Percentiles rank a stretch among this genome's conserved stretches.
Evolutionary conservation across 2,113 vertebrate genomes (phyloP).

Genomic region (Calcarius ornatus): DNA sequence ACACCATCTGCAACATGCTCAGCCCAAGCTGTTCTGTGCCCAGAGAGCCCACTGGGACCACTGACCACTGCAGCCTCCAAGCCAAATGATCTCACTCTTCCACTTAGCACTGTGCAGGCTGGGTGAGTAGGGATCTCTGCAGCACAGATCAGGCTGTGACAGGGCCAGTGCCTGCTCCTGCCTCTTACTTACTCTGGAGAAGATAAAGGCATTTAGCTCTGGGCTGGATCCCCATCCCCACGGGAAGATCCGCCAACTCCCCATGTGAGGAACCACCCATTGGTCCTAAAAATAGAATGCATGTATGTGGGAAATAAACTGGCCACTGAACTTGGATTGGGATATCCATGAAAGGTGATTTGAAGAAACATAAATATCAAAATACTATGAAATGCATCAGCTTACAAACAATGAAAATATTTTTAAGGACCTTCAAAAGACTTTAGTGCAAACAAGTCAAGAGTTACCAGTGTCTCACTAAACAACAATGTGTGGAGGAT

Average conservation of each 20-base stretch:
- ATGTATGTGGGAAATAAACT: not conserved
- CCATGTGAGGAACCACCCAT: fast-evolving
- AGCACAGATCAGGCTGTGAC: not conserved
- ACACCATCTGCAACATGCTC: not conserved
- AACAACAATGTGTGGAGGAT: not conserved
- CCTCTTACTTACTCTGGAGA: not conserved
- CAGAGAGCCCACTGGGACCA: not conserved
- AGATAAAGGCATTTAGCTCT: not conserved
- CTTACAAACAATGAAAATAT: not conserved
- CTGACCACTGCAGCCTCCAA: not conserved
- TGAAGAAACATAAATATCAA: not conserved
- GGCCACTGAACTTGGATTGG: not conserved
- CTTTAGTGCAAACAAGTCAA: not conserved
- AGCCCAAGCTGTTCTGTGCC: not conserved
- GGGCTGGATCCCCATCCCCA: not conserved
- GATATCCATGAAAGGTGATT: not conserved
- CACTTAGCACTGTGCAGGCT: not conserved
- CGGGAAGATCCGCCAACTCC: not conserved
- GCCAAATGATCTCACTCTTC: not conserved
- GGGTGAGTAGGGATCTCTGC: not conserved
- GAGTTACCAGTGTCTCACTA: not conserved
- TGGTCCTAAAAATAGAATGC: not conserved
- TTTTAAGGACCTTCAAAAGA: not conserved
- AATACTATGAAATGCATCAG: not conserved
- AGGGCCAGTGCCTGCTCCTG: not conserved